These are phyloP conservation scores for Apis cerana DNA, from an alignment of 1,140 invertebrate genomes.

Conservation along the genomic window DNA sequence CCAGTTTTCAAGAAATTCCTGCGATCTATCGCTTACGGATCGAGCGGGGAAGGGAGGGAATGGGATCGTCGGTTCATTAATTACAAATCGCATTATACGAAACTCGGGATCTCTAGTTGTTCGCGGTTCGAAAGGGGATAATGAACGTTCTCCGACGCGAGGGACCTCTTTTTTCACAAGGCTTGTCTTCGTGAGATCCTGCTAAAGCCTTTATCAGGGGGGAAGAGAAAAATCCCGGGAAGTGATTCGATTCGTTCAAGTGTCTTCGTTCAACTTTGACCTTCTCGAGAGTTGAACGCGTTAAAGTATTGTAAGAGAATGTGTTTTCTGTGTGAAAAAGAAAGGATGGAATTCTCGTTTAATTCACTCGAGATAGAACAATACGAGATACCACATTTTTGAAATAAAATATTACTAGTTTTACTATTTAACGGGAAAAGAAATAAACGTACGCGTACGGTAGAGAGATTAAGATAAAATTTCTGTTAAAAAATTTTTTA, in stretches of 20 bases:
- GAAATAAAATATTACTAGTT: no score
- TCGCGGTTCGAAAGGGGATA: slow-evolving; percentile 6
- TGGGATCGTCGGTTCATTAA: slow-evolving; percentile 48
- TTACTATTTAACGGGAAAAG: no score
- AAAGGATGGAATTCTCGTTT: no score
- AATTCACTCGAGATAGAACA: no score
- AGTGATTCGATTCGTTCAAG: background rate
- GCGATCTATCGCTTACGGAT: slow-evolving; percentile 20
- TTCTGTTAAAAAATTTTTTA: no score
- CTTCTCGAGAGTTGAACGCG: background rate
- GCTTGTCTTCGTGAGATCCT: slow-evolving; percentile 3
- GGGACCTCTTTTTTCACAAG: background rate
- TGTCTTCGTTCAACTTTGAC: background rate
- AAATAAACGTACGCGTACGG: no score
- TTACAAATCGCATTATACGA: slow-evolving; percentile 49
- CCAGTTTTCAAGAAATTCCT: slow-evolving; percentile 10
- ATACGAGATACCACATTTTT: no score
- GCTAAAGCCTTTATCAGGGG: background rate
- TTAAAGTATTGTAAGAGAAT: no score
- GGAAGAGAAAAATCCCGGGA: background rate
- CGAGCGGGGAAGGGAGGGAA: background rate
- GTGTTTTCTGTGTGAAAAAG: no score
- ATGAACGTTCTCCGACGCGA: slow-evolving; percentile 4
- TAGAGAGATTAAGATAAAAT: no score
- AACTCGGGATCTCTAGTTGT: slow-evolving; percentile 24